Evolutionary conservation across 1,140 invertebrate genomes (phyloP), one percentile per base, ranked within the genome.

Genomic region (Bombus superbus): DNA sequence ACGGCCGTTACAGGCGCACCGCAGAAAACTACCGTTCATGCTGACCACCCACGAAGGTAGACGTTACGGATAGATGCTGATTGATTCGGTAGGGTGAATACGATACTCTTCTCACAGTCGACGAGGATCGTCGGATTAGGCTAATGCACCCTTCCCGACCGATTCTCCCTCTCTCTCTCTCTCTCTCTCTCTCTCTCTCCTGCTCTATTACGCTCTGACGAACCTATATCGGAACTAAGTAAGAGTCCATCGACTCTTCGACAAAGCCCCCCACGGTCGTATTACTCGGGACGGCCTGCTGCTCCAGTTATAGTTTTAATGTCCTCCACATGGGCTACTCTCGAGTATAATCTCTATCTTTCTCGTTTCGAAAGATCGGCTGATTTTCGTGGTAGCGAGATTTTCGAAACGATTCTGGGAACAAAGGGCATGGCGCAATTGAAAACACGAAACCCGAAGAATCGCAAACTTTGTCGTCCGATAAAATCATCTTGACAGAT

Each of bases 81-180:
- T 92, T 92, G 92, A 92, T 91, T 91, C 90, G 88, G 86, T 91
- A 85, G 93, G 92, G 93, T 92, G 93, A 92, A 94, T 89, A 92
- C 91, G 94, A 95, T 94, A 94, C 91, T 78, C 75, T 91, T 88
- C 90, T 93, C 86, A 88, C 89, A 91, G 88, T 90, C 86, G 75
- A 90, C 76, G 78, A 89, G 90, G 80, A 86, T 91, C 87, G 89
- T 86, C 81, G 80, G 90, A 91, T 90, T 91, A 91, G 84, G 89
- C 90, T 91, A 91, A 91, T 91, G 88, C 90, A 86, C 89, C 89
- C 89, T 90, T 90, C 77, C 78, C 66, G 47, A 47, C 68, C 28
- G 15, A 22, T 15, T 15, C 25, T 40, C 35, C 22, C 22, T 40
- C 22, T 40, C 68, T 8, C 38, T 40, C 38, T 40, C 22, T 9